Evolutionary conservation across 2,888 invertebrate species (phyloP).

Genomic region (Dilophus febrilis): DNA sequence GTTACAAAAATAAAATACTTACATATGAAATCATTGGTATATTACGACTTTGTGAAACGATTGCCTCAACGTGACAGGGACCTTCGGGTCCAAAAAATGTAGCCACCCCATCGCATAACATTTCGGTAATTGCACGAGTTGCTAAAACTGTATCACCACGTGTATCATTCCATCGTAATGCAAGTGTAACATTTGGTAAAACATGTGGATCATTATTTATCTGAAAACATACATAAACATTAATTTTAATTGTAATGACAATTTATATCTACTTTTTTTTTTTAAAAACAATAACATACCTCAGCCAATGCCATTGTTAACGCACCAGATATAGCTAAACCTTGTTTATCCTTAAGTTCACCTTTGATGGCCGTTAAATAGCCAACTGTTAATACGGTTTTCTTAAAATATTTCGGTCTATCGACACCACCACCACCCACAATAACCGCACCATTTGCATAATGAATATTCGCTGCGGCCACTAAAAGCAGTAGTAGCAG

Average conservation of each 20-base stretch:
- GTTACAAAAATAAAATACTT: no score
- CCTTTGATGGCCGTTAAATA: conserved; percentile 73
- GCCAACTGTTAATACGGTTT: conserved; percentile 53
- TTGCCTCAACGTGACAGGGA: conserved; percentile 84
- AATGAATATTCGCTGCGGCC: conserved; percentile 34
- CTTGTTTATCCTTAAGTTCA: conserved; percentile 59
- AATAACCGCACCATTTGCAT: conserved; percentile 32
- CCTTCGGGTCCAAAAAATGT: conserved; percentile 95
- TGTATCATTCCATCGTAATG: conserved; percentile 68
- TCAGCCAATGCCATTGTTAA: conserved; percentile 74
- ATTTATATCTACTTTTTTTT: not conserved
- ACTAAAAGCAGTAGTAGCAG: conserved; percentile 46
- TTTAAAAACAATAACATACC: conserved; percentile 30
- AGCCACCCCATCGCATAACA: conserved; percentile 76
- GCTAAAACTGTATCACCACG: conserved; percentile 69
- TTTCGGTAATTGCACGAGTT: conserved; percentile 70
- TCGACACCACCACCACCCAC: not conserved
- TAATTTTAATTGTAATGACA: not conserved
- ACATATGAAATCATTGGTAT: conserved; percentile 96
- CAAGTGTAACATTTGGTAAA: conserved; percentile 55
- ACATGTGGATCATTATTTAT: conserved; percentile 50
- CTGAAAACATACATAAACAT: conserved; percentile 29
- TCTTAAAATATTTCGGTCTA: conserved; percentile 29
- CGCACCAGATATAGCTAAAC: conserved; percentile 78
- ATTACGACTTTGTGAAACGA: conserved; percentile 82